Evolutionary conservation across 2,888 invertebrate species (phyloP).

Genomic region (Argynnis bischoffii): DNA sequence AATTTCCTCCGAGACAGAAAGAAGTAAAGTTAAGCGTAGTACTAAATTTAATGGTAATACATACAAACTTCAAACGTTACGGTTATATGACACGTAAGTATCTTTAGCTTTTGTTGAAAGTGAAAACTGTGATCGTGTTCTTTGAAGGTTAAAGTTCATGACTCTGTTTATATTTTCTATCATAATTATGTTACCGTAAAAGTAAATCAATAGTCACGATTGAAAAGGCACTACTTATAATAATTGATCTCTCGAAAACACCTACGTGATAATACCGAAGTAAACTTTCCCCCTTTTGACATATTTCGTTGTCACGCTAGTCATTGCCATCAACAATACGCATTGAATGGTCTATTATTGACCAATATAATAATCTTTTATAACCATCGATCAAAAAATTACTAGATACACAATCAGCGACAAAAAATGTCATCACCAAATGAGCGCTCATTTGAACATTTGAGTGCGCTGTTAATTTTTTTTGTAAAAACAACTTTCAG

Average conservation of each 20-base stretch:
- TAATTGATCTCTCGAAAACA: constrained; percentile 39
- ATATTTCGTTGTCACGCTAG: constrained; percentile 27
- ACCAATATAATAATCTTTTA: constrained; percentile 13
- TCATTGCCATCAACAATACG: constrained; percentile 6
- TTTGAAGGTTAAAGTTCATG: constrained; percentile 26
- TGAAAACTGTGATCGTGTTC: constrained; percentile 17
- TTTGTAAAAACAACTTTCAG: no score
- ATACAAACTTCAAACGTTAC: neutral
- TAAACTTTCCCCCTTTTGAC: constrained; percentile 63
- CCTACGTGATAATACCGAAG: constrained; percentile 49
- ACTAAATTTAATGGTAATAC: neutral
- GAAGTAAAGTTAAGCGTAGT: no score
- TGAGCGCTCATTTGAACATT: no score
- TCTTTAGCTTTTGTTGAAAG: constrained; percentile 17
- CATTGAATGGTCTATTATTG: constrained; percentile 5
- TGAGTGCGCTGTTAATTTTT: no score
- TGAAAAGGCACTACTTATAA: constrained; percentile 36
- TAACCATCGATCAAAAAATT: no score
- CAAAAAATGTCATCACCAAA: no score
- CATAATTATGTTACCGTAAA: constrained; percentile 26
- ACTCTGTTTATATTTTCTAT: constrained; percentile 30
- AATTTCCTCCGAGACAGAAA: no score
- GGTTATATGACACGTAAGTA: constrained; percentile 1
- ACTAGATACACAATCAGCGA: no score
- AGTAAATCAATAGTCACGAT: constrained; percentile 38